These are phyloP conservation scores for Salvelinus sp. DNA, from an alignment of 2,113 vertebrate species.

Conservation along the genomic window DNA sequence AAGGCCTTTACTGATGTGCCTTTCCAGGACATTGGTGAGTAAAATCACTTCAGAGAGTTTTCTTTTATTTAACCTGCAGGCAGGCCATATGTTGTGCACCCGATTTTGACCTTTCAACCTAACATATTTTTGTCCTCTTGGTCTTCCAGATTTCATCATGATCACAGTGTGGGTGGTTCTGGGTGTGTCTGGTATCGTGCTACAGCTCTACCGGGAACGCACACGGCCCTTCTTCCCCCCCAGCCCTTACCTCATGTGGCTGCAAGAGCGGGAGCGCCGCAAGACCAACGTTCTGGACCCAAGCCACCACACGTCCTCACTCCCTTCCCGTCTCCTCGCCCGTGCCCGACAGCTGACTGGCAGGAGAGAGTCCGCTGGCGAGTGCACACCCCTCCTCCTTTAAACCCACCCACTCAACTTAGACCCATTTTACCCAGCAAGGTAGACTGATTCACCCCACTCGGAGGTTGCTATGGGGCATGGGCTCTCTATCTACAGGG, in stretches of 20 bases:
- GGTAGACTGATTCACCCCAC: neutral
- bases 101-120: neutral
- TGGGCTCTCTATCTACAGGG: neutral
- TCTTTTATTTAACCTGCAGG: neutral
- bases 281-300: constrained; percentile 93
- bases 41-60: neutral
- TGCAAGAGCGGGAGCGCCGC: constrained; percentile 85
- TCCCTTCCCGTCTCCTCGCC: constrained; percentile 78
- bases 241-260: constrained; percentile 89
- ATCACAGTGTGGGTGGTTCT: constrained; percentile 86
- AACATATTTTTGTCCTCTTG: neutral
- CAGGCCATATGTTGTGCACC: neutral
- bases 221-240: constrained; percentile 83
- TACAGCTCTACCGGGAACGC: constrained; percentile 87
- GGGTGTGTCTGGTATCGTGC: constrained; percentile 74
- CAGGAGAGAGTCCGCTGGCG: constrained; percentile 74
- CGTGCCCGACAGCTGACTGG: constrained; percentile 70
- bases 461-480: neutral
- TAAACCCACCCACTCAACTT: constrained; percentile 44
- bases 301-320: constrained; percentile 86
- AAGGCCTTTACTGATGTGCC: constrained; percentile 80
- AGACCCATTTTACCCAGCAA: neutral
- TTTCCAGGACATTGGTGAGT: constrained; percentile 88
- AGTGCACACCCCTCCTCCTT: constrained; percentile 88
- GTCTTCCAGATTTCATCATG: constrained; percentile 80